Evolutionary conservation across 2,888 invertebrate genomes (phyloP), one percentile per base, ranked within the genome.

Genomic region (Sarcophaga carnaria): DNA sequence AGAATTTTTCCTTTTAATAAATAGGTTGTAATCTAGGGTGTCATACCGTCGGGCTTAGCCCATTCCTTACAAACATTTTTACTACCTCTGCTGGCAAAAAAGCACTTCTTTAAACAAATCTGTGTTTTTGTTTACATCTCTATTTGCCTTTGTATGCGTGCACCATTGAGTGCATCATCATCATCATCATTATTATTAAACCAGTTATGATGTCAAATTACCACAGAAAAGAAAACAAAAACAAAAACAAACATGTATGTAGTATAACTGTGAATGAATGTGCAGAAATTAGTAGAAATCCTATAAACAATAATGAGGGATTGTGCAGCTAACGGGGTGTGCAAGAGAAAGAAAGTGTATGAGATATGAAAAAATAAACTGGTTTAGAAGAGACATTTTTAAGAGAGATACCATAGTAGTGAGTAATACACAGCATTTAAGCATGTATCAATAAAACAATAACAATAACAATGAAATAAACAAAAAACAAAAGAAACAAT

Each of bases 321-420:
- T 66, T 27, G 47, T 60, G 14, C 25, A 22, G 25, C 25, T 5
- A n/a, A n/a, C 5, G 62, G 10, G 22, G 20, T 20, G 20, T 20
- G 20, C 4, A 4, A 62, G 17, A 11, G 4, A 62, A 20, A n/a
- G 20, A 54, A 17, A 6, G 1, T 37, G 37, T 1, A 71, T 64
- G 11, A 82, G 20, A 11, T 20, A 60, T 22, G 2, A 17, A 20
- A 10, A 47, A 83, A 72, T 71, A 47, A 83, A 78, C 77, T 83
- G 77, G 77, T 78, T 77, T 14, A 14, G 17, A 54, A 14, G 17
- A 54, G 4, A 4, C 17, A 54, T 54, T 54, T 54, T 54, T 37
- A 17, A 76, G n/a, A 76, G n/a, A 69, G 84, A 84, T 84, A 20
- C 84, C 80, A 14, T 84, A 80, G 5, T 75, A 80, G 71, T 84